A percentile compares a stretch with the other conserved stretches of the same genome.
These are phyloP conservation scores for Acanthiza pusilla DNA, from an alignment of 2,797 vertebrate genomes.

Conservation along the genomic window DNA sequence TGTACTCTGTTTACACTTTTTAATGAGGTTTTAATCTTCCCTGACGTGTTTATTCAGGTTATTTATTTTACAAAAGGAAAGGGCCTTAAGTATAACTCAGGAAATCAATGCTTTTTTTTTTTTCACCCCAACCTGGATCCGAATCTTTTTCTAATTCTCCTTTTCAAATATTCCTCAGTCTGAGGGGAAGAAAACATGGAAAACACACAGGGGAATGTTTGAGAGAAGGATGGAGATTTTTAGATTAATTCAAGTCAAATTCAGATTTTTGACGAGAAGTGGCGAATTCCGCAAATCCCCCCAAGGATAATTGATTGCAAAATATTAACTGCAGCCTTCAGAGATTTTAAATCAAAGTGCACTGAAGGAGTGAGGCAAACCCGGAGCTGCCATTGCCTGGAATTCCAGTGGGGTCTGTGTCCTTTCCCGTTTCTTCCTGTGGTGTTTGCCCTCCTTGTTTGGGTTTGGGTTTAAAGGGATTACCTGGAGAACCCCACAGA, in stretches of 20 bases:
- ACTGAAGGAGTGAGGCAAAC: background rate
- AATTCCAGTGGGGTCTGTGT: background rate
- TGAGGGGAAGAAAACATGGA: background rate
- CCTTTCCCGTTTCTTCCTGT: background rate
- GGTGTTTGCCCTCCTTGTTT: too few relatives aligned
- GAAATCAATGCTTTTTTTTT: slow-evolving; percentile 38
- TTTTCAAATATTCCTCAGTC: slow-evolving; percentile 35
- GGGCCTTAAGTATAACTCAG: slow-evolving; percentile 43
- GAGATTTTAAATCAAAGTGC: background rate
- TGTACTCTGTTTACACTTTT: slow-evolving; percentile 58
- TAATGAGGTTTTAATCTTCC: slow-evolving; percentile 70
- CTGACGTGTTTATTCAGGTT: slow-evolving; percentile 65
- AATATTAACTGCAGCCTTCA: background rate
- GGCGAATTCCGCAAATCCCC: background rate
- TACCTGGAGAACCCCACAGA: too few relatives aligned
- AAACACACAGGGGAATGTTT: background rate
- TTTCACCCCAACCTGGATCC: background rate
- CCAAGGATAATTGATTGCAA: background rate
- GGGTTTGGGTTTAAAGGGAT: too few relatives aligned
- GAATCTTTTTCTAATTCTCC: slow-evolving; percentile 39
- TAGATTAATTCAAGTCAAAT: background rate
- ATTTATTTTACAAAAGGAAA: slow-evolving; percentile 56
- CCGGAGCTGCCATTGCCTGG: background rate
- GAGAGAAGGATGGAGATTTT: background rate
- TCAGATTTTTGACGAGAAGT: background rate